phyloP scores from a whole-genome alignment of 2,113 vertebrate genomes.

The Oryzias javanicus region DNA sequence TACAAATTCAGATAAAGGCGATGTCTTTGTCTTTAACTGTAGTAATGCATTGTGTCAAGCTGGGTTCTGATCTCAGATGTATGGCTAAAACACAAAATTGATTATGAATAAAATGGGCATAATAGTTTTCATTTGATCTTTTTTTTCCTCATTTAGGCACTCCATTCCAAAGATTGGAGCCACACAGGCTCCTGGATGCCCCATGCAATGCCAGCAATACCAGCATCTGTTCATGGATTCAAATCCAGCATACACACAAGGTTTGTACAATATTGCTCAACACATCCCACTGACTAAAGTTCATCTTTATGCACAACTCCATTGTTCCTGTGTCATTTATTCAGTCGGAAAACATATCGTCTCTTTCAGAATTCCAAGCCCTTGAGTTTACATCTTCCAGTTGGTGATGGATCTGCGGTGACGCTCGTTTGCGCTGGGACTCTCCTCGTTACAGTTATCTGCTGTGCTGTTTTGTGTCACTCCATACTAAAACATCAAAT shows the following conservation, averaged over 20 bases:
- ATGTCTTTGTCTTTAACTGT: no score
- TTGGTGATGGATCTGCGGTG: constrained; percentile 79
- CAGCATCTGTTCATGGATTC: constrained; percentile 73
- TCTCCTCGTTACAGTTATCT: constrained; percentile 79
- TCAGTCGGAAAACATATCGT: neutral
- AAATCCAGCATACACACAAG: constrained; percentile 62
- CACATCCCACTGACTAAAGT: neutral
- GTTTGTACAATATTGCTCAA: neutral
- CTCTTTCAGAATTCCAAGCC: constrained; percentile 62
- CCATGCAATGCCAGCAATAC: constrained; percentile 68
- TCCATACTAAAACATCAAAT: constrained; percentile 77
- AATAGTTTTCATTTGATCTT: neutral
- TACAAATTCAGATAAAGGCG: no score
- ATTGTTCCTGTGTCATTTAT: neutral
- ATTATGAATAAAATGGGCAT: neutral
- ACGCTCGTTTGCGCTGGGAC: constrained; percentile 79
- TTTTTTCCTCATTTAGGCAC: constrained; percentile 62
- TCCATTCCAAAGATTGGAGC: constrained; percentile 50
- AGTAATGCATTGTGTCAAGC: no score
- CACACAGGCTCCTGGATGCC: constrained; percentile 45
- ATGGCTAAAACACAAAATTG: neutral
- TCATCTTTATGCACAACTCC: neutral
- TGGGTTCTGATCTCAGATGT: no score
- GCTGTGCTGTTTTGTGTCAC: constrained; percentile 76
- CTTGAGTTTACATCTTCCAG: constrained; percentile 77